Conservation (phyloP, 2,113 vertebrate species). For the Sciurus niger region DNA sequence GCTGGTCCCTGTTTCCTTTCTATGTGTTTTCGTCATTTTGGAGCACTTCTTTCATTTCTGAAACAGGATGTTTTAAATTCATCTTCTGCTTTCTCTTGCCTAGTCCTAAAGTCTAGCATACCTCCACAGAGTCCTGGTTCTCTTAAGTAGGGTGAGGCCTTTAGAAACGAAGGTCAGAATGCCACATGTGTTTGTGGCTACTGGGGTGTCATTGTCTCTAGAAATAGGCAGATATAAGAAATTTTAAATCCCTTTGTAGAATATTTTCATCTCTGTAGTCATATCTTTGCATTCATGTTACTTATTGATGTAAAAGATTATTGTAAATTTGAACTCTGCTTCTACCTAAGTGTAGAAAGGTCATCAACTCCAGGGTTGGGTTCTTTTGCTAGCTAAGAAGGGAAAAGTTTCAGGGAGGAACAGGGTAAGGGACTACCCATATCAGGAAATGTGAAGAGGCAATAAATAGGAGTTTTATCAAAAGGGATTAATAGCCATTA, state of each 20-base stretch:
- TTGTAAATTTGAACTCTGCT: neutral
- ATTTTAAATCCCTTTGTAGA: neutral
- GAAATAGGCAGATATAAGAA: neutral
- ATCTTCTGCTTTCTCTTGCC: neutral
- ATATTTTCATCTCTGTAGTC: neutral
- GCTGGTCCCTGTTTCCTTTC: neutral
- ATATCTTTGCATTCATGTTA: neutral
- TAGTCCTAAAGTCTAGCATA: neutral
- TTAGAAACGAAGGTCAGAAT: neutral
- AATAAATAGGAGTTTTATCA: neutral
- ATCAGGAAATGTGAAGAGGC: neutral
- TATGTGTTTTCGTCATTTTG: neutral
- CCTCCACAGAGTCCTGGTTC: neutral
- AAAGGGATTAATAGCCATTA: neutral
- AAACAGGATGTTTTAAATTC: neutral
- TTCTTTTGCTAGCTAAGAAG: neutral
- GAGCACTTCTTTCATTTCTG: neutral
- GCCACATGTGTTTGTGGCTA: accelerated
- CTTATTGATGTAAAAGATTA: neutral
- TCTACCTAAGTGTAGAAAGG: neutral
- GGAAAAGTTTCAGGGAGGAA: neutral
- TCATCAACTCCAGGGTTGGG: neutral
- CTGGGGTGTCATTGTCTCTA: neutral
- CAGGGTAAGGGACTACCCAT: neutral
- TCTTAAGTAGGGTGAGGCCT: neutral